Percentiles rank a stretch among this genome's conserved stretches.
These are phyloP conservation scores for Metopolophium dirhodum DNA, from an alignment of 1,140 invertebrate genomes.

Conservation along the genomic window DNA sequence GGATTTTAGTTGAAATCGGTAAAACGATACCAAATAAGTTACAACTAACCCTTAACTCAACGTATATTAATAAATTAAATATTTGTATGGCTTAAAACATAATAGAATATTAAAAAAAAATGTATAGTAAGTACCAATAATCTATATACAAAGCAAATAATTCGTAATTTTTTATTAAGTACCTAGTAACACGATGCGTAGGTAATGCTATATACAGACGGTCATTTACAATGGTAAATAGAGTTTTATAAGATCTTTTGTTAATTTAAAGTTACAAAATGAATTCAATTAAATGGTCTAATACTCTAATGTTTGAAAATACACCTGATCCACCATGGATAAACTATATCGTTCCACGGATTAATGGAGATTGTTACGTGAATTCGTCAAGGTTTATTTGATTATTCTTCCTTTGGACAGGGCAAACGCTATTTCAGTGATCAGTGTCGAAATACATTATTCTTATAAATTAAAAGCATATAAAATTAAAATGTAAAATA, in stretches of 20 bases:
- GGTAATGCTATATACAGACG: neutral
- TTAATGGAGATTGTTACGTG: neutral
- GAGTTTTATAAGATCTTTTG: neutral
- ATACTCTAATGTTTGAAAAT: neutral
- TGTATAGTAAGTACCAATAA: no score
- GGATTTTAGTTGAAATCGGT: neutral
- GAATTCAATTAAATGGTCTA: constrained; percentile 39
- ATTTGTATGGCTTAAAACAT: neutral
- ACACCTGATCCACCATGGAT: neutral
- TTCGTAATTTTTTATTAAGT: neutral
- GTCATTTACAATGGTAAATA: neutral
- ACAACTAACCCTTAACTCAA: neutral
- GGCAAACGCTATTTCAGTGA: neutral
- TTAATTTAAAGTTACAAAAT: constrained; percentile 24
- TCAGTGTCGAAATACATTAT: neutral
- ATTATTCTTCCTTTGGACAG: neutral
- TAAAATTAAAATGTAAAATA: neutral
- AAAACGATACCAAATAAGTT: neutral
- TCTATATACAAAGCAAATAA: neutral
- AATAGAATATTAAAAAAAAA: no score
- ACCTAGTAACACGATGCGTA: neutral
- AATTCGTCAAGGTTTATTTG: neutral
- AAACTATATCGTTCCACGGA: neutral
- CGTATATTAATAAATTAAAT: neutral
- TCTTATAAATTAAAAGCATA: neutral